Percentiles rank a stretch among this genome's conserved stretches.
These are phyloP conservation scores for Suillia variegata DNA, from an alignment of 2,888 invertebrate species.

Conservation along the genomic window DNA sequence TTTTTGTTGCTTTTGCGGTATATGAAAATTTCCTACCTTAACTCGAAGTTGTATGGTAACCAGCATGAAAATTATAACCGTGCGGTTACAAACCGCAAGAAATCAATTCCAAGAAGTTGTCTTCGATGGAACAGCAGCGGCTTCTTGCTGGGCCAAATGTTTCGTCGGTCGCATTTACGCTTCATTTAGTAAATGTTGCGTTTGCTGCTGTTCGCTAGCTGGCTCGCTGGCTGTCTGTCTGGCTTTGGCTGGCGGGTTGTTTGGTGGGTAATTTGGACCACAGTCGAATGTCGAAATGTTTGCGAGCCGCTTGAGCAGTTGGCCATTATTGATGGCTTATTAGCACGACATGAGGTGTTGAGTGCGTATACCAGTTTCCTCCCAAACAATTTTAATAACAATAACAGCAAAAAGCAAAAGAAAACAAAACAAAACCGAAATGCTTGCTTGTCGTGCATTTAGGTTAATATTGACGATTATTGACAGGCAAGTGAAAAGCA, in stretches of 20 bases:
- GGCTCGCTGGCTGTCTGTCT: constrained; percentile 10
- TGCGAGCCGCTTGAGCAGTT: not conserved
- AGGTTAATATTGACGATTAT: constrained; percentile 16
- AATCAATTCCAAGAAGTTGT: constrained; percentile 54
- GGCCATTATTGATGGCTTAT: constrained; percentile 47
- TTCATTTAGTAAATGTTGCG: constrained; percentile 30
- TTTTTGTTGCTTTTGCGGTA: not conserved
- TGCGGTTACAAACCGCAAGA: constrained; percentile 43
- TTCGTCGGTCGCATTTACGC: constrained; percentile 31
- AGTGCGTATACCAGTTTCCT: too few relatives aligned
- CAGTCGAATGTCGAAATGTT: not conserved
- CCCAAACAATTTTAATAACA: too few relatives aligned
- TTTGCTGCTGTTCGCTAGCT: too few relatives aligned
- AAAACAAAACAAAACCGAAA: constrained; percentile 9
- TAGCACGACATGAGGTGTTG: constrained; percentile 50
- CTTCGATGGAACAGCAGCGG: constrained; percentile 17
- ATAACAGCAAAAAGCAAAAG: too few relatives aligned
- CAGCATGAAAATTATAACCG: not conserved
- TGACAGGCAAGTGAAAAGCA: not conserved
- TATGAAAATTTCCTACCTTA: not conserved
- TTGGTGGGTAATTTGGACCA: not conserved
- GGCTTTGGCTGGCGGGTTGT: constrained; percentile 4
- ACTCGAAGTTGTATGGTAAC: too few relatives aligned
- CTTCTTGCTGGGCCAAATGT: constrained; percentile 13
- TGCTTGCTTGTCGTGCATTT: constrained; percentile 18